Base-by-base conservation (phyloP, 2,797 vertebrate species). In the Molothrus aeneus region DNA sequence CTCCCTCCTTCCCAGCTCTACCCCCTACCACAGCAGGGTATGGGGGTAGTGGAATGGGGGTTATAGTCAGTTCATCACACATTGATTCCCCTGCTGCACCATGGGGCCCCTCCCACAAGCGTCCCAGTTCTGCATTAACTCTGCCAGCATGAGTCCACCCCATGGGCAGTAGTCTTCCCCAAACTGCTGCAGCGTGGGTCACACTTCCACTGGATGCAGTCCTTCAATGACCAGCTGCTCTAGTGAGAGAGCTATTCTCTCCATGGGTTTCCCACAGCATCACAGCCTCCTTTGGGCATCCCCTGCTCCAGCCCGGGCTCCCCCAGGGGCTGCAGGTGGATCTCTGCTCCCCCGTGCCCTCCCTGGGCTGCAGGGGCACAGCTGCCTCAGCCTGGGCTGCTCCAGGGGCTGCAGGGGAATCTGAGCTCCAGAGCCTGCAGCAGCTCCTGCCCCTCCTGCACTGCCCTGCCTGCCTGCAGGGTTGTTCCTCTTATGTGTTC, bases 121-220 rank as follows among this genome's bases (percentile, higher is more conserved):
- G 0, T 25, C 18, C 19, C 47, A 86, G 8, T 17, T 77, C 47
- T 61, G 29, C n/a, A 11, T 53, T 56, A 47, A 12, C n/a, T 61
- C 14, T 43, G 42, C 24, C 54, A 53, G 3, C 2, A 3, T 45
- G 29, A 45, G 15, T 38, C 32, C 22, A 28, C 15, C 17, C 54
- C 21, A 26, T 1, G 1, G 18, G 26, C 28, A 51, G 6, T 10
- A 38, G 28, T 38, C n/a, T 59, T 69, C 38, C 38, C 19, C n/a
- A 47, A 0, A 38, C 10, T 69, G 19, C n/a, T 60, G 13, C 13
- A 45, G n/a, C 0, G 0, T n/a, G 47, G 38, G 5, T 53, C 40
- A 53, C 28, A 25, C n/a, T 60, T 53, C 32, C n/a, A 60, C 24
- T 29, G 47, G 38, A 28, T 38, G 47, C 16, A 69, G 29, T 53